Evolutionary conservation across 2,888 invertebrate genomes (phyloP).

Genomic region (Chirona hameri): DNA sequence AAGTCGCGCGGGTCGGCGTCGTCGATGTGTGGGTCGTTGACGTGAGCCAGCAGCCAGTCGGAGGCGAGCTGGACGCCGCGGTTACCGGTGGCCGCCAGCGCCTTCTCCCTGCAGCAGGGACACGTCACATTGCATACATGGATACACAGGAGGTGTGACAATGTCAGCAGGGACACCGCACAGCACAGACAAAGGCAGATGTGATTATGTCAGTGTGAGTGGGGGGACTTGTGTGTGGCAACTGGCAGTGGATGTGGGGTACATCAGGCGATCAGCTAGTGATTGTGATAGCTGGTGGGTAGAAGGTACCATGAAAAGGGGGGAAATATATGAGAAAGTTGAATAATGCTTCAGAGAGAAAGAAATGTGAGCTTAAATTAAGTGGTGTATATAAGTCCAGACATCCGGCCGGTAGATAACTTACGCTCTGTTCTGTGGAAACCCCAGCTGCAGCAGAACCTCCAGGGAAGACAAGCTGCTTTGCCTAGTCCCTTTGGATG

Average conservation of each 20-base stretch:
- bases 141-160: not conserved
- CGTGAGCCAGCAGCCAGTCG: slow-evolving; percentile 86
- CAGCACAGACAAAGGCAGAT: not conserved
- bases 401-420: too few species aligned
- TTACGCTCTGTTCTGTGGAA: not conserved
- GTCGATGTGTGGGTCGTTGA: slow-evolving; percentile 77
- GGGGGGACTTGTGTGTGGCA: too few species aligned
- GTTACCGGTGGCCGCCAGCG: slow-evolving; percentile 83
- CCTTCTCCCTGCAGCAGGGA: slow-evolving; percentile 65
- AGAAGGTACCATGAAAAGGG: too few species aligned
- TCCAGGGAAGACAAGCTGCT: slow-evolving; percentile 46
- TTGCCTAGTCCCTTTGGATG: slow-evolving; percentile 67
- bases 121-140: not conserved
- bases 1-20: slow-evolving; percentile 75
- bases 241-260: too few species aligned
- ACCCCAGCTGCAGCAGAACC: not conserved
- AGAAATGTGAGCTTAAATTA: too few species aligned
- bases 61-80: slow-evolving; percentile 82
- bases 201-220: too few species aligned
- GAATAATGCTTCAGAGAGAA: too few species aligned
- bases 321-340: too few species aligned
- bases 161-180: not conserved
- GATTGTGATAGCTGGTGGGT: too few species aligned
- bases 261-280: too few species aligned
- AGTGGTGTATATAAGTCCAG: too few species aligned